phyloP scores from a whole-genome alignment of 2,113 vertebrate species.

The Heterochromis multidens region DNA sequence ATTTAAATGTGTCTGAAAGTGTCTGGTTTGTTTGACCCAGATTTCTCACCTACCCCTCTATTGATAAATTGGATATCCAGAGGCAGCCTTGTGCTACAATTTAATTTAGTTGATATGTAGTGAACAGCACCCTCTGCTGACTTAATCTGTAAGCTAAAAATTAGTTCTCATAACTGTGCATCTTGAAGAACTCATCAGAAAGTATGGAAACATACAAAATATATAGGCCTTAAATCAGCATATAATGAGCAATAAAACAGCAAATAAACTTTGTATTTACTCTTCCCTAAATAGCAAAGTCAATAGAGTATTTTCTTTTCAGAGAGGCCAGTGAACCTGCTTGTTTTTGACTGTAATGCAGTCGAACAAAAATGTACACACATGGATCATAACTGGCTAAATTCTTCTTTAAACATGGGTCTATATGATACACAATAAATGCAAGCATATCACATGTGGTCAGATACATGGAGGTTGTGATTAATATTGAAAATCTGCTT shows the following conservation, averaged over 20 bases:
- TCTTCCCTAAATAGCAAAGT: not conserved
- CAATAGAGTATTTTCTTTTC: not conserved
- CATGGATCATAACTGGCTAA: not conserved
- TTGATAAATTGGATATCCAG: conserved; percentile 65
- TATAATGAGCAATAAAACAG: not conserved
- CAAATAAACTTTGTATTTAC: not conserved
- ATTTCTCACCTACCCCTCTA: conserved; percentile 69
- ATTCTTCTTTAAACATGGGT: not conserved
- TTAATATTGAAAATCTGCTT: not conserved
- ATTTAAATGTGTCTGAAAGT: conserved; percentile 60
- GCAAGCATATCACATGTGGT: not conserved
- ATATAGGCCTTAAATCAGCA: not conserved
- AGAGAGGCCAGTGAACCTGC: not conserved
- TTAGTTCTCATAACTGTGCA: not conserved
- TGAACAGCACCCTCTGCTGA: conserved; percentile 68
- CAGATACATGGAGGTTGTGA: not conserved
- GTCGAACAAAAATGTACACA: not conserved
- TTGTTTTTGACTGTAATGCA: not conserved
- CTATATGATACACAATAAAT: not conserved
- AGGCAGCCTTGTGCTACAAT: conserved; percentile 57
- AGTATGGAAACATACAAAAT: not conserved
- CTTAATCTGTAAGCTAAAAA: not conserved
- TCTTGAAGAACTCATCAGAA: not conserved
- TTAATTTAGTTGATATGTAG: conserved; percentile 33
- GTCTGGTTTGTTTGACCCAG: conserved; percentile 73